phyloP scores from a whole-genome alignment of 2,888 invertebrate genomes.

The Monopis laevigella region DNA sequence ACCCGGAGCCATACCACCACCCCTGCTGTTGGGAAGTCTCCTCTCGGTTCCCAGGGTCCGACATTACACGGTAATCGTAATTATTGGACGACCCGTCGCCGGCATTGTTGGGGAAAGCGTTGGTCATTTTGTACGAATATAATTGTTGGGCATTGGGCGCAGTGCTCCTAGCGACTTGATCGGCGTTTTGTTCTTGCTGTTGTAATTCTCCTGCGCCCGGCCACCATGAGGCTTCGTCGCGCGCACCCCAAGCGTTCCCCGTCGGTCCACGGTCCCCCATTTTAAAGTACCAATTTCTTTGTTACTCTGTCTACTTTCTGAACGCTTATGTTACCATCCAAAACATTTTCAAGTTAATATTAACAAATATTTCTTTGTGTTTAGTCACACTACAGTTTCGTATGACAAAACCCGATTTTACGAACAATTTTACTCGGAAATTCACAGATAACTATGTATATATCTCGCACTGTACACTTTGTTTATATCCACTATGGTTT shows the following conservation, averaged over 20 bases:
- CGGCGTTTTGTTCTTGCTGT: slow-evolving; percentile 42
- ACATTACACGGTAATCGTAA: slow-evolving; percentile 80
- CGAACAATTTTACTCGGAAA: no score
- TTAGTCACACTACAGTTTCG: no score
- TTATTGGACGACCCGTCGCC: slow-evolving; percentile 71
- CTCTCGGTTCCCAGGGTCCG: slow-evolving; percentile 62
- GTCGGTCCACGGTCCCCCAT: slow-evolving; percentile 64
- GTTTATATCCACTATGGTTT: background rate
- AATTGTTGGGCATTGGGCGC: slow-evolving; percentile 73
- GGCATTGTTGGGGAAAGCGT: slow-evolving; percentile 79
- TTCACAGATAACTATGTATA: no score
- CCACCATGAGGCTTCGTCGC: slow-evolving; percentile 68
- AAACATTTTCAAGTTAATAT: no score
- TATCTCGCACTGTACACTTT: background rate
- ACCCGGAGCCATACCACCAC: slow-evolving; percentile 81
- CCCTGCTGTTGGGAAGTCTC: slow-evolving; percentile 40
- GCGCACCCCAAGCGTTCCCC: slow-evolving; percentile 68
- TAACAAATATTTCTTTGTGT: no score
- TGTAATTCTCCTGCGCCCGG: slow-evolving; percentile 58
- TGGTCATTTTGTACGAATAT: slow-evolving; percentile 88
- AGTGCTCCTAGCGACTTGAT: slow-evolving; percentile 54
- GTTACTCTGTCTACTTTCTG: slow-evolving; percentile 30
- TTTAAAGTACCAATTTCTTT: slow-evolving; percentile 59
- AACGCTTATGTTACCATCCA: slow-evolving; percentile 6
- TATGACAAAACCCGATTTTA: no score